Base-by-base conservation (phyloP, 2,113 vertebrate species). In the Collichthys lucidus region DNA sequence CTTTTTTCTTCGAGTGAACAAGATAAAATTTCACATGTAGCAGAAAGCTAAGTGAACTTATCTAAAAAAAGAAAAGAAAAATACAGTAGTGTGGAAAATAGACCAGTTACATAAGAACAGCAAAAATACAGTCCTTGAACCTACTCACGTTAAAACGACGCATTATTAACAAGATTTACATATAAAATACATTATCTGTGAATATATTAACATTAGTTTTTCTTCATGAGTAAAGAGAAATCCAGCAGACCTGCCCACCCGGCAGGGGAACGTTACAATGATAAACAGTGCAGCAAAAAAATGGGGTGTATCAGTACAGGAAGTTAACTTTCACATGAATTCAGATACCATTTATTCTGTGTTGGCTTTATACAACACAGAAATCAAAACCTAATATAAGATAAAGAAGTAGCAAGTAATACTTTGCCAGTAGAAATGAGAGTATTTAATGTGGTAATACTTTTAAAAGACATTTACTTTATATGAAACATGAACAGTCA, bases 161-260 rank as follows among this genome's bases (percentile, higher is more conserved):
- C 0, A 0, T 9, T 56, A 74, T 55, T 11, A 47, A 74, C 70
- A 84, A 62, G 40, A 86, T 81, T 72, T 68, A 81, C 66, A 91
- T 26, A 70, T 84, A 89, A 80, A 91, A 91, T 63, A 81, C 22
- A 55, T 50, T 50, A 75, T 44, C 71, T 0, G 52, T 66, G 11
- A 85, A 89, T 84, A 89, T 90, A 89, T 88, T 80, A 85, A 15
- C 20, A 64, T 47, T 40, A 40, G 44, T 49, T 72, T 78, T 82
- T 55, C 42, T 80, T 81, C 8, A 79, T 17, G 14, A 73, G 44
- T 50, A 56, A 22, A 47, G 44, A 73, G 68, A 59, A 16, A 66
- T 55, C 40, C 10, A 56, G 46, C 24, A 7, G 53, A 47, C 57
- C 53, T 2, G 63, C 62, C 77, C 66, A 76, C 52, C 80, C 79